Conservation (phyloP, 2,888 invertebrate genomes). For the Campaea margaritaria region DNA sequence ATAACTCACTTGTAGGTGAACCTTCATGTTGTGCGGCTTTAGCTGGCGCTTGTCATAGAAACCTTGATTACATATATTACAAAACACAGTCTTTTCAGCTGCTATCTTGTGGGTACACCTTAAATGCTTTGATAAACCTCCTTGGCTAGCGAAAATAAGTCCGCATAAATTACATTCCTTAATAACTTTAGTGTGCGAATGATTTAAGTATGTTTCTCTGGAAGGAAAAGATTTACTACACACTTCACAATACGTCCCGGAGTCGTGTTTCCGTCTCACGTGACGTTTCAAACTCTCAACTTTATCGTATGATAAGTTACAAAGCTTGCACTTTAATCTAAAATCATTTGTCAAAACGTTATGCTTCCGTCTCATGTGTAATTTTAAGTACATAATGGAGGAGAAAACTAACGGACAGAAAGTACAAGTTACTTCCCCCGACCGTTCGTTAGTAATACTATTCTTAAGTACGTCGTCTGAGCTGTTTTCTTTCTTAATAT, state of each 20-base stretch:
- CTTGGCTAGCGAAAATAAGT: slow-evolving; percentile 71
- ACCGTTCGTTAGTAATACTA: slow-evolving; percentile 55
- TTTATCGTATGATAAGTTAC: slow-evolving; percentile 77
- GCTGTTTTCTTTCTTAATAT: slow-evolving; percentile 36
- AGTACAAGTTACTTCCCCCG: slow-evolving; percentile 72
- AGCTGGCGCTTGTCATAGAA: slow-evolving; percentile 72
- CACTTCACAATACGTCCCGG: slow-evolving; percentile 67
- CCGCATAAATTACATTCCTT: slow-evolving; percentile 75
- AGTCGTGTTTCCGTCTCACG: slow-evolving; percentile 72
- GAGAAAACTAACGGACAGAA: slow-evolving; percentile 75
- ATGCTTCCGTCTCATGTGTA: slow-evolving; percentile 78
- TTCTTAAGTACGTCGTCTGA: slow-evolving; percentile 45
- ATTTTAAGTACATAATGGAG: slow-evolving; percentile 67
- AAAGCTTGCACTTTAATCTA: slow-evolving; percentile 73
- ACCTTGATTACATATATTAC: slow-evolving; percentile 71
- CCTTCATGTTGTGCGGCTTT: slow-evolving; percentile 71
- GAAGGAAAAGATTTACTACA: slow-evolving; percentile 74
- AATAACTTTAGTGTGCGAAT: slow-evolving; percentile 68
- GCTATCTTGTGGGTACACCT: slow-evolving; percentile 73
- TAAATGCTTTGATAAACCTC: slow-evolving; percentile 72
- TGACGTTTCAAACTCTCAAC: slow-evolving; percentile 78
- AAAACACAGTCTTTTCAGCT: slow-evolving; percentile 68
- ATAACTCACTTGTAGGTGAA: slow-evolving; percentile 74
- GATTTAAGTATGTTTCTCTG: slow-evolving; percentile 66
- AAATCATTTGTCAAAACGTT: slow-evolving; percentile 72